Evolutionary conservation across 2,797 vertebrate genomes (phyloP).

Genomic region (Adrianichthys oophorus): DNA sequence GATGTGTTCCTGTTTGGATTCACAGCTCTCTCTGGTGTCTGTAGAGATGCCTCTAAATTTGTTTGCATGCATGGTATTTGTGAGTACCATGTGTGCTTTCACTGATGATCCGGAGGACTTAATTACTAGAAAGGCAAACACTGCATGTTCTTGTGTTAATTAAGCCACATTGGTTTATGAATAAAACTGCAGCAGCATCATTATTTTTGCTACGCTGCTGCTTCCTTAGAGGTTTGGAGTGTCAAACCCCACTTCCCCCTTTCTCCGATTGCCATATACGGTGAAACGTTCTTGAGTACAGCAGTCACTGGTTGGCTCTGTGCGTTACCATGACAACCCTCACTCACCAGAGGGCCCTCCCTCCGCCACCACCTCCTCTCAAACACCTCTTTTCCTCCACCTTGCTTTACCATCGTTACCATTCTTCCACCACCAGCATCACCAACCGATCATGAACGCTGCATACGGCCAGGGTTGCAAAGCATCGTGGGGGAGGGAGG

Average conservation of each 20-base stretch:
- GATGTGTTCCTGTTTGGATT: constrained; percentile 3
- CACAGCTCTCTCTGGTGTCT: constrained; percentile 6
- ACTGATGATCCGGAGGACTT: constrained; percentile 18
- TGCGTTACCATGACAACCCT: constrained; percentile 71
- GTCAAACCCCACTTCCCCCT: constrained; percentile 68
- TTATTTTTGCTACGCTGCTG: constrained; percentile 51
- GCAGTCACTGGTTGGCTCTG: constrained; percentile 63
- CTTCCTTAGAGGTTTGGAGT: constrained; percentile 57
- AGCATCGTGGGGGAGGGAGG: constrained; percentile 51
- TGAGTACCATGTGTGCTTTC: constrained; percentile 5
- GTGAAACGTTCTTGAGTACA: constrained; percentile 45
- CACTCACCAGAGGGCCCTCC: constrained; percentile 47
- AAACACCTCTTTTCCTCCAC: constrained; percentile 30
- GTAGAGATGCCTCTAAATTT: constrained; percentile 1
- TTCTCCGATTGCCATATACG: constrained; percentile 60
- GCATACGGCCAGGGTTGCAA: constrained; percentile 30
- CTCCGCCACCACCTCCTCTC: constrained; percentile 29
- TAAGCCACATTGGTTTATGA: constrained; percentile 23
- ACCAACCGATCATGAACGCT: constrained; percentile 17
- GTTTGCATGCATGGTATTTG: constrained; percentile 1
- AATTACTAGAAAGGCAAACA: not conserved
- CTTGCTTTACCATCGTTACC: constrained; percentile 45
- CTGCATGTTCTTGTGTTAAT: constrained; percentile 25
- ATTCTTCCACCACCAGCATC: constrained; percentile 53
- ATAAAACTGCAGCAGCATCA: constrained; percentile 38